Evolutionary conservation across 2,113 vertebrate genomes (phyloP), one percentile per base, ranked within the genome.

Genomic region (Osmerus eperlanus): DNA sequence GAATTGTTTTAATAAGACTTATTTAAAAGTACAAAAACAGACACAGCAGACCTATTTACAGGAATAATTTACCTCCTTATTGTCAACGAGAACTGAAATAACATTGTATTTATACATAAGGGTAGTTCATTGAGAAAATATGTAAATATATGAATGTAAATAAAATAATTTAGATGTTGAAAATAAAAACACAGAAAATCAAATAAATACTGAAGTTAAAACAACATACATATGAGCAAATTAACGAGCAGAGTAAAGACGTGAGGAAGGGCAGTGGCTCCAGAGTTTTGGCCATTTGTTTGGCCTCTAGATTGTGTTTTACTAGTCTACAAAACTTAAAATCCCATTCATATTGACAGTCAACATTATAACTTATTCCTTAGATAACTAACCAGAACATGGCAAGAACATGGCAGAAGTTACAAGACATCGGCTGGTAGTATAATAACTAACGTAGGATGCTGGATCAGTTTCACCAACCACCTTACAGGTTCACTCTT

Each of bases 181-280:
- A 89, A 87, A 92, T 91, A 94, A 92, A 93, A 93, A 91, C 92
- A 93, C 89, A 93, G 77, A 81, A 69, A 82, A 79, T 78, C 77
- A 94, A 97, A 97, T 96, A 99, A 98, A 97, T 97, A 97, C 89
- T 88, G 90, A 94, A 94, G 92, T 93, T 90, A 84, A 89, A 91
- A 86, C 73, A 91, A 85, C 87, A 83, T 82, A 84, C 79, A 80
- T 74, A 83, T 77, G 80, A 88, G 83, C 76, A 86, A 85, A 90
- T 70, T 87, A 86, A 86, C 87, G 78, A 78, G 68, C 55, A 47
- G 41, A 47, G 9, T 47, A 59, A 79, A 79, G 66, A 86, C 80
- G 77, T 73, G 72, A 74, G 74, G 81, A 78, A 71, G 68, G 81
- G 76, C 70, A 81, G 73, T 78, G 72, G 75, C 75, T 64, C 65